Evolutionary conservation across 2,113 vertebrate species (phyloP).

Genomic region (Hemiscyllium ocellatum): DNA sequence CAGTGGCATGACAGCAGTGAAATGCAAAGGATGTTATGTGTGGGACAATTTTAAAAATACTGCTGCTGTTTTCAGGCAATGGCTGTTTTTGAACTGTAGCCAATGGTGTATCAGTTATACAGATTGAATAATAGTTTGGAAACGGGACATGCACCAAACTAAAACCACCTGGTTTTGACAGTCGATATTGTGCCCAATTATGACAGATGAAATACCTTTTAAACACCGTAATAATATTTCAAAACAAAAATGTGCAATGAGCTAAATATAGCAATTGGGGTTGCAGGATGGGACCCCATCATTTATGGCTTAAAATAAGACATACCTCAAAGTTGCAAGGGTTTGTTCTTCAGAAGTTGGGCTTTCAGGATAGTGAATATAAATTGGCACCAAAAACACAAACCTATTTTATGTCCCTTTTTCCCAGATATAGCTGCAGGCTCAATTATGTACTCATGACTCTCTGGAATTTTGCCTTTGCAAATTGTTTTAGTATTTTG

Average conservation of each 20-base stretch:
- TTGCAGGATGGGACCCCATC: background rate
- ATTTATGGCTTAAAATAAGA: background rate
- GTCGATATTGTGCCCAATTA: background rate
- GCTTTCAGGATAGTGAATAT: background rate
- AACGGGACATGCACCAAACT: background rate
- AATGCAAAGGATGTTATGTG: background rate
- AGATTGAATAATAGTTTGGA: background rate
- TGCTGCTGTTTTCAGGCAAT: background rate
- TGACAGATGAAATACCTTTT: conserved; percentile 15
- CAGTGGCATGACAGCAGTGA: background rate
- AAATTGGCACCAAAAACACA: background rate
- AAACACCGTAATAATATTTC: conserved; percentile 1
- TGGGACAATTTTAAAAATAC: background rate
- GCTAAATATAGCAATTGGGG: background rate
- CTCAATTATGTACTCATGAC: background rate
- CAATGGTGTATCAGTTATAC: background rate
- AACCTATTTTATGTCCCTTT: background rate
- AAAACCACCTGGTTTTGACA: conserved; percentile 26
- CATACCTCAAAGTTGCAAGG: background rate
- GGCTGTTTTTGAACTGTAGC: background rate
- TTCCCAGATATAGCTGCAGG: background rate
- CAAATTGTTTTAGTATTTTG: background rate
- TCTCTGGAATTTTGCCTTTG: conserved; percentile 5
- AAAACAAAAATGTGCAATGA: background rate
- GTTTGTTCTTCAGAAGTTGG: background rate